Conservation (phyloP, 2,888 invertebrate species). For the Arctia plantaginis region DNA sequence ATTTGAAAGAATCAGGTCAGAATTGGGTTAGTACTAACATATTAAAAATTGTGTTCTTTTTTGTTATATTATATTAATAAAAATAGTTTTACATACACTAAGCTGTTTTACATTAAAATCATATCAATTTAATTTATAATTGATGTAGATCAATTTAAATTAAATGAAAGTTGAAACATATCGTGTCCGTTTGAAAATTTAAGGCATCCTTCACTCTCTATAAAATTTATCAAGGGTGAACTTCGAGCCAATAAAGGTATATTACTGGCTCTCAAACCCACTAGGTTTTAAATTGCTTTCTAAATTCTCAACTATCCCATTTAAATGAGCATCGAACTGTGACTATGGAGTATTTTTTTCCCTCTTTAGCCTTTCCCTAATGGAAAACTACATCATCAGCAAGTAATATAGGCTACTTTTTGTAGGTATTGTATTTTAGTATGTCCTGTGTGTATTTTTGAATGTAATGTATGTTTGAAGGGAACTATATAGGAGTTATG, state of each 20-base stretch:
- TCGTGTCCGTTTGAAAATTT: constrained; percentile 14
- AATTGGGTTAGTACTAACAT: too few species aligned
- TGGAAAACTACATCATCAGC: neutral
- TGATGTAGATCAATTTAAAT: neutral
- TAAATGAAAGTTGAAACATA: neutral
- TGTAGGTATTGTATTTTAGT: too few species aligned
- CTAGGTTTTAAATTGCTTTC: neutral
- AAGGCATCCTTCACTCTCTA: constrained; percentile 12
- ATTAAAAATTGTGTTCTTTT: too few species aligned
- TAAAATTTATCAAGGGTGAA: constrained; percentile 28
- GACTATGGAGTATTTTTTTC: neutral
- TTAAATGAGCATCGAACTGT: constrained; percentile 1
- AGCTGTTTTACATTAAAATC: too few species aligned
- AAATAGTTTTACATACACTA: too few species aligned
- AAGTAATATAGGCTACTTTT: too few species aligned
- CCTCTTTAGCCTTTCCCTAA: too few species aligned
- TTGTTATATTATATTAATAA: too few species aligned
- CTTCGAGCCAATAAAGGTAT: constrained; percentile 36
- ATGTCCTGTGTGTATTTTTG: too few species aligned
- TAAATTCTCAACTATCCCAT: neutral
- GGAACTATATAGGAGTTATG: too few species aligned
- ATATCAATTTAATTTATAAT: too few species aligned
- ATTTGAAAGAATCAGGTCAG: neutral
- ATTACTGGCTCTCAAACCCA: neutral
- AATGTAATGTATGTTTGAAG: too few species aligned